Percentiles rank a stretch among this genome's conserved stretches.
Evolutionary conservation across 2,797 vertebrate genomes (phyloP).

Genomic region (Pyrrhura leucotis): DNA sequence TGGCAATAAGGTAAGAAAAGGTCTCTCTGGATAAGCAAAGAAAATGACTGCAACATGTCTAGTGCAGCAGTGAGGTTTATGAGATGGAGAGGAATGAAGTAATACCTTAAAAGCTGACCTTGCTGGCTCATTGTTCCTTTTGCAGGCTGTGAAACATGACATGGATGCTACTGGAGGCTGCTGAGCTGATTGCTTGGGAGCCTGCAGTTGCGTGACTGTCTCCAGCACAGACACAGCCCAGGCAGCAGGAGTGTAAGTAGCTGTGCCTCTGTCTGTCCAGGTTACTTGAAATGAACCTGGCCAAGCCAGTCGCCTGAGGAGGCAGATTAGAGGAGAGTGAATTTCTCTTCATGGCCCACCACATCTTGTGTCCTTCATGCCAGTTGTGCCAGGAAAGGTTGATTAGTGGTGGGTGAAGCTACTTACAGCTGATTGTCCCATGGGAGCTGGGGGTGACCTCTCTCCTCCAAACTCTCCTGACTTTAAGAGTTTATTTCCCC

Average conservation of each 20-base stretch:
- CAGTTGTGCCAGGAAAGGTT: not conserved
- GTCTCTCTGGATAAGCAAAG: not conserved
- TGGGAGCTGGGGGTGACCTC: not conserved
- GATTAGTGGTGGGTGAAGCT: not conserved
- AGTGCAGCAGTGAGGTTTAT: not conserved
- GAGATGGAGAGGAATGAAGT: not conserved
- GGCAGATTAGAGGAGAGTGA: not conserved
- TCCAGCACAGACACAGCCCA: not conserved
- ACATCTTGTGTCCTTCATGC: not conserved
- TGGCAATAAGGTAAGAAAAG: not conserved
- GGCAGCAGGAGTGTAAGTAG: not conserved
- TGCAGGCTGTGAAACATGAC: not conserved
- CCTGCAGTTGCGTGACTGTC: not conserved
- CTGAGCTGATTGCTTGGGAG: not conserved
- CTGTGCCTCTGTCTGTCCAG: not conserved
- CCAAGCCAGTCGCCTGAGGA: not conserved
- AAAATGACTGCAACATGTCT: not conserved
- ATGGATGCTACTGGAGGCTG: not conserved
- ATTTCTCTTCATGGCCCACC: not conserved
- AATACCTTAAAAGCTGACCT: constrained; percentile 29
- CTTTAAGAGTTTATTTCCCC: not conserved
- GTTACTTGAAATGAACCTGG: not conserved
- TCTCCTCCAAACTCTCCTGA: not conserved
- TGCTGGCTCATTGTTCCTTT: not conserved
- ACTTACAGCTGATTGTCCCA: not conserved